Evolutionary conservation across 2,113 vertebrate genomes (phyloP), one percentile per base, ranked within the genome.

Genomic region (Castor canadensis): DNA sequence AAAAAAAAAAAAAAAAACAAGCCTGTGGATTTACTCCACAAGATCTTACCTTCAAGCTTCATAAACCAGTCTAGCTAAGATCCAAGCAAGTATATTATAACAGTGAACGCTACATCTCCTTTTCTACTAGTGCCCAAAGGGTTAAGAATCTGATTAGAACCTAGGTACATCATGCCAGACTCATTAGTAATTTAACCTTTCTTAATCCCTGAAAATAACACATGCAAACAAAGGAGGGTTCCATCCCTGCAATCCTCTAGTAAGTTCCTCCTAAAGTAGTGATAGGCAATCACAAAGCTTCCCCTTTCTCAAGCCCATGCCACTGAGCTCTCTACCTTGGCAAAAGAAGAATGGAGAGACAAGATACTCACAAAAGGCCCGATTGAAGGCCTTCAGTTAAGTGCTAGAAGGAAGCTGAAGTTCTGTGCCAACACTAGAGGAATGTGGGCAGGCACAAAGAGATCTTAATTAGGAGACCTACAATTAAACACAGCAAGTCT

Each of bases 401-500:
- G 80, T 83, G 85, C 87, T 96, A 94, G 95, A 89, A 91, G 60
- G 81, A 95, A 94, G 85, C 58, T 86, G 83, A 96, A 93, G 76
- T 73, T 93, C 76, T 87, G 85, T 97, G 96, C 97, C 96, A 96
- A 91, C 86, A 84, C 73, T 91, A 96, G 92, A 88, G 96, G 93
- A 98, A 97, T 95, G 95, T 93, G 96, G 95, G 95, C 93, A 94
- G 96, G 96, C 96, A 92, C 96, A 96, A 95, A 96, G 72, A 97
- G 94, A 91, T 94, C 96, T 97, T 96, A 97, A 97, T 97, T 95
- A 98, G 88, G 83, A 97, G 94, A 89, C 93, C 94, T 97, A 96
- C 96, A 95, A 97, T 97, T 97, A 97, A 95, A 97, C 76, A 82
- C 95, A 89, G 87, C 2, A 54, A 93, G 92, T 89, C 76, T 93